Base-by-base conservation (phyloP, 2,888 invertebrate species). In the Ochropleura plecta region DNA sequence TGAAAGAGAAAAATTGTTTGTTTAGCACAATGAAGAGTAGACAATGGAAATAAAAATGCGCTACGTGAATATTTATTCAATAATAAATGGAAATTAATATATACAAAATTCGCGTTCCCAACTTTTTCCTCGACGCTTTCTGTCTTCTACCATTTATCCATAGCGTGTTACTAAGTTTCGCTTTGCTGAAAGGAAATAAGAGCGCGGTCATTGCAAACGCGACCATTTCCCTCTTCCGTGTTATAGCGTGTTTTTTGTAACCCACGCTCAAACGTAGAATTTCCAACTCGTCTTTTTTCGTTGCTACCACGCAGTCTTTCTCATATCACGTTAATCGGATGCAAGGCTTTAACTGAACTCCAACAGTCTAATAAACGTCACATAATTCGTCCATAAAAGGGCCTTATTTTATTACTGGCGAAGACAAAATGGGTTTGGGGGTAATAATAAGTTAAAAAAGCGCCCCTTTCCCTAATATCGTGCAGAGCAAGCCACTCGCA, bases 401-500 rank as follows among this genome's bases (percentile, higher is more conserved):
- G 87, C 78, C 83, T 84, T 85, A 86, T 90, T 90, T 90, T 90
- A 90, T 90, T 88, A 88, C 90, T 84, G 83, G 86, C 82, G 86
- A 87, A 93, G 93, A 93, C 93, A 93, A 94, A 94, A 94, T 92
- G 92, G 93, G 91, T 89, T 90, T 89, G 88, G 88, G 80, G 90
- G 83, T 91, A 93, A 93, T 94, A 94, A 93, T 94, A 87, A 94
- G 93, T 94, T 92, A 92, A 93, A 94, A 94, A 92, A 91, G 89
- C 87, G 86, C 89, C 90, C 91, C 85, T 89, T 90, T 91, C 91
- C 91, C 93, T 94, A 93, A 94, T 95, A 95, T 93, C 91, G 92
- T 89, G 89, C 88, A 85, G 87, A 87, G 88, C 84, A 91, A 92
- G 88, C 92, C 90, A 92, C 92, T 92, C 93, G 92, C 89, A 94